phyloP scores from a whole-genome alignment of 1,140 invertebrate species.

The Gonioctena quinquepunctata region DNA sequence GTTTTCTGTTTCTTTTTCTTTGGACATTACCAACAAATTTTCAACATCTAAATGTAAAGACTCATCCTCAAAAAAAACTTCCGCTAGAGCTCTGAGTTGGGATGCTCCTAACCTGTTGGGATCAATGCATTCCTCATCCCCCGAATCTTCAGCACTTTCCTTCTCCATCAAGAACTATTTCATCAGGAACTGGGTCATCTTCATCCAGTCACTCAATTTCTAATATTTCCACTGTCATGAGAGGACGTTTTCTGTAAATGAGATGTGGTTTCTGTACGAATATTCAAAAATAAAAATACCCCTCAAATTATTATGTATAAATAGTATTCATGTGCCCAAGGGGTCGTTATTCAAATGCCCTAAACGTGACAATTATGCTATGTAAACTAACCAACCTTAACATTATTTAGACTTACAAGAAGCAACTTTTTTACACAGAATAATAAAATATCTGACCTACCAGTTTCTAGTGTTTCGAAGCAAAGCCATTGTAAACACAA shows the following conservation, averaged over 20 bases:
- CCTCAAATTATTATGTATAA: too few species aligned
- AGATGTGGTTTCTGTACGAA: not conserved
- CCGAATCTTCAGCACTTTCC: not conserved
- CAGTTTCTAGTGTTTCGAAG: not conserved
- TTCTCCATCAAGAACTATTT: not conserved
- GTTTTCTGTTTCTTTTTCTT: too few species aligned
- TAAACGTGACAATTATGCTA: not conserved
- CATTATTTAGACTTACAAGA: not conserved
- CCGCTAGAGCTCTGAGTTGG: not conserved
- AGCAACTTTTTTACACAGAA: not conserved
- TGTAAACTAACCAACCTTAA: not conserved
- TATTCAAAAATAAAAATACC: not conserved
- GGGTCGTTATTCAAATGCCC: not conserved
- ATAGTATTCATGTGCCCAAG: not conserved
- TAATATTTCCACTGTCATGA: not conserved
- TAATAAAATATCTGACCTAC: not conserved
- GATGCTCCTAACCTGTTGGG: not conserved
- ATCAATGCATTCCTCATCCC: not conserved
- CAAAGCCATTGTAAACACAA: not conserved
- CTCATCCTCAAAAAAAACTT: not conserved
- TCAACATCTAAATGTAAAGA: not conserved
- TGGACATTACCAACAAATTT: too few species aligned
- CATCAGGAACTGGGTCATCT: not conserved
- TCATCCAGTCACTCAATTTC: not conserved
- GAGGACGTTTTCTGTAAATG: too few species aligned